Evolutionary conservation across 2,797 vertebrate species (phyloP), one percentile per base, ranked within the genome.

Genomic region (Lates japonicus): DNA sequence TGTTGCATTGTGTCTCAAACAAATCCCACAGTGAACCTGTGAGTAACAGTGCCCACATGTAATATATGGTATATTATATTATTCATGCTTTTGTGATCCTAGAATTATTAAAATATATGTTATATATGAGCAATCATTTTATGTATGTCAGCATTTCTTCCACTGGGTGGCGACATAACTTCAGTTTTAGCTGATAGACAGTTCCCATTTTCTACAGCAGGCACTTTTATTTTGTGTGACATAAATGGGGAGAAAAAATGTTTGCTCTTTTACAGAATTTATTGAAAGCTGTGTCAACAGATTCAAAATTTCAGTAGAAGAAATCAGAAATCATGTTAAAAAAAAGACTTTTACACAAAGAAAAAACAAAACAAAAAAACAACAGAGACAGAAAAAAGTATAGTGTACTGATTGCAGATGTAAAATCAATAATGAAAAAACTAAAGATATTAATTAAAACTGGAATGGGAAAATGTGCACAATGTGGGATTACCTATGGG

Each of bases 151-250:
- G 25, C 39, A 41, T 81, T 80, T 69, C 11, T 22, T 78, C 92
- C 93, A 91, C 91, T 87, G 66, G 92, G 76, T 88, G 93, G 85
- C 0, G 87, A 19, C 54, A 33, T 86, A 57, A 31, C 31, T 67
- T 62, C 57, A 49, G 44, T 33, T 46, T 62, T 22, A 16, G 7
- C 35, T 44, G 41, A 3, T 29, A 44, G 9, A 49, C 31, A 22
- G 29, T 58, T 62, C 19, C 46, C 0, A 3, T 1, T 41, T 12
- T 70, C 37, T 31, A 49, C 22, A 39, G 6, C 9, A 64, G 48
- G 0, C 5, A 2, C 49, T 69, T n/a, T 8, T 12, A 1, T 2
- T 1, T 2, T 51, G 3, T 75, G 17, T 51, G 0, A 39, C 11
- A 33, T 16, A 19, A 31, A 68, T 10, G 3, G 1, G 8, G 4